Percentiles rank a stretch among this genome's conserved stretches.
Evolutionary conservation across 2,797 vertebrate genomes (phyloP).

Genomic region (Chelidonichthys spinosus): DNA sequence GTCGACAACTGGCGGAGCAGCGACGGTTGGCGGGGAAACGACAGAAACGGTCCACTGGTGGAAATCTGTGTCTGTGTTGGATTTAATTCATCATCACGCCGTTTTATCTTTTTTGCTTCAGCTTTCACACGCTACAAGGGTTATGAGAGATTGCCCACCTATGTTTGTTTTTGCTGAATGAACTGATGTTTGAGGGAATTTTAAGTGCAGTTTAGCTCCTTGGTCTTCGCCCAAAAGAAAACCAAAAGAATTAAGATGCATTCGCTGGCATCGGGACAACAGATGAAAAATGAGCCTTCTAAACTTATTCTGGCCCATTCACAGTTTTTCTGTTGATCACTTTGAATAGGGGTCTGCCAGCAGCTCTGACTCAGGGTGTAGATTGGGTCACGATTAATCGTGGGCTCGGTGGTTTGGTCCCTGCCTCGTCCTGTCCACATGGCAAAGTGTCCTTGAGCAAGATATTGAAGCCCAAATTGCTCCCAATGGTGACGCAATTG

Average conservation of each 20-base stretch:
- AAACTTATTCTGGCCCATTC: not conserved
- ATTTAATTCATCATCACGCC: not conserved
- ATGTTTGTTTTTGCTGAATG: not conserved
- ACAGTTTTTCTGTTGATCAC: not conserved
- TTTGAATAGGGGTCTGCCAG: not conserved
- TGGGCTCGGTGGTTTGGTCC: not conserved
- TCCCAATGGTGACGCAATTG: not conserved
- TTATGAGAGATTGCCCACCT: not conserved
- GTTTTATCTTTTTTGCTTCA: not conserved
- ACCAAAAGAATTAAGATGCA: not conserved
- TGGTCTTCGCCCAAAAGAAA: slow-evolving; percentile 4
- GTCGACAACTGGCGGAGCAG: slow-evolving; percentile 20
- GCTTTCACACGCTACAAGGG: not conserved
- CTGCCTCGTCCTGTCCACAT: not conserved
- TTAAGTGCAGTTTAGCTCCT: not conserved
- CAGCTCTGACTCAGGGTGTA: not conserved
- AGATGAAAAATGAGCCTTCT: slow-evolving; percentile 1
- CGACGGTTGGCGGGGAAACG: not conserved
- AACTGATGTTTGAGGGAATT: slow-evolving; percentile 5
- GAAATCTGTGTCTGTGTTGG: not conserved
- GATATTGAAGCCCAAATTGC: slow-evolving; percentile 19
- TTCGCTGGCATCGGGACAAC: slow-evolving; percentile 1
- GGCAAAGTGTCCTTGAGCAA: slow-evolving; percentile 1
- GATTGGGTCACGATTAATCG: not conserved
- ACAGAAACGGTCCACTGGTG: not conserved